These are phyloP conservation scores for Cantharis nigra DNA, from an alignment of 2,888 invertebrate species.

Conservation along the genomic window DNA sequence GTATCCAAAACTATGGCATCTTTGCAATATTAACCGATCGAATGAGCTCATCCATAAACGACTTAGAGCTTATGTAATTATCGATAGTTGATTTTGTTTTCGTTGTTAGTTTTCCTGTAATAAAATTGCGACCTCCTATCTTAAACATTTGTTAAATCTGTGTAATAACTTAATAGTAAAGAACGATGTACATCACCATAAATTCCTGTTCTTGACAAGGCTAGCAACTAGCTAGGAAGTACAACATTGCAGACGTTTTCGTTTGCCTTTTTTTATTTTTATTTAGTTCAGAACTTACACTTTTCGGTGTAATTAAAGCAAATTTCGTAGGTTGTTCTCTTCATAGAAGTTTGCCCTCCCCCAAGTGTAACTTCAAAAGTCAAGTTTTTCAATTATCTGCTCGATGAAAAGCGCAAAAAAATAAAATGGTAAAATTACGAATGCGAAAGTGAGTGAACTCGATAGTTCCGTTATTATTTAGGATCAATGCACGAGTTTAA, in stretches of 20 bases:
- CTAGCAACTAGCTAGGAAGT: neutral
- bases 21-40: neutral
- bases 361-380: neutral
- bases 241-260: neutral
- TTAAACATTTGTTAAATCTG: neutral
- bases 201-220: neutral
- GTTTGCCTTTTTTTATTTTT: neutral
- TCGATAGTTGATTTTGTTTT: neutral
- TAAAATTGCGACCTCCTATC: neutral
- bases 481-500: neutral
- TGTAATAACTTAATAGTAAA: neutral
- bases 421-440: neutral
- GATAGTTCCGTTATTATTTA: slow-evolving; percentile 1
- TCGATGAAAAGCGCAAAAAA: neutral
- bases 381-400: neutral
- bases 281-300: neutral
- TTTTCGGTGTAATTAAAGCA: neutral
- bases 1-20: neutral
- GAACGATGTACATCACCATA: neutral
- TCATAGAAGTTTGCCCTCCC: neutral
- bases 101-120: neutral
- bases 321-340: neutral
- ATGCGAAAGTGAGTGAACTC: neutral
- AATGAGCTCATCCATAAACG: neutral
- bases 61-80: neutral